A percentile compares a stretch with the other conserved stretches of the same genome.
Evolutionary conservation across 2,113 vertebrate genomes (phyloP).

Genomic region (Mungos mungo): DNA sequence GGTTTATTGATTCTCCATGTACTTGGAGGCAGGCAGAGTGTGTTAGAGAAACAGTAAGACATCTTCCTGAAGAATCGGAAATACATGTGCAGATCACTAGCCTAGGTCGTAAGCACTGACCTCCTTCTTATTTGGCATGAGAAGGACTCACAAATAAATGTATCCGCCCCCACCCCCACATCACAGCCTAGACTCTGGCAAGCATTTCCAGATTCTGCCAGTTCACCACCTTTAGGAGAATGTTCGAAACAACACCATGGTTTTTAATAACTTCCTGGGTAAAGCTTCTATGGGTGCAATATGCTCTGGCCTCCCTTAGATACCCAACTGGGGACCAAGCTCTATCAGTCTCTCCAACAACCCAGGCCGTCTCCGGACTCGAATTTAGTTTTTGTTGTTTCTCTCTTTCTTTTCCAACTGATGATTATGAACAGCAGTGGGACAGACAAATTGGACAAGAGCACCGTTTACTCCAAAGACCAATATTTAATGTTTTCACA

Average conservation of each 20-base stretch:
- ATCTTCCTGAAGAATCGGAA: not conserved
- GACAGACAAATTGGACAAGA: not conserved
- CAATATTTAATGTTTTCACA: not conserved
- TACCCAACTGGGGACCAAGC: not conserved
- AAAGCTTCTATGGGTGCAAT: conserved; percentile 7
- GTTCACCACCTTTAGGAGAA: not conserved
- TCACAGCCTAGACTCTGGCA: not conserved
- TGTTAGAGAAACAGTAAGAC: not conserved
- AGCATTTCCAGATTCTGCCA: not conserved
- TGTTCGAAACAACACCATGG: not conserved
- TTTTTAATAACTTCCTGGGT: conserved; percentile 19
- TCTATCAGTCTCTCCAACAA: not conserved
- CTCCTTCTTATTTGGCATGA: not conserved
- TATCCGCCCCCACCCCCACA: not conserved
- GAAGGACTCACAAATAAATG: conserved; percentile 16
- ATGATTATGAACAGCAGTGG: not conserved
- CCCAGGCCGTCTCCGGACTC: not conserved
- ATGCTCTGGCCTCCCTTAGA: not conserved
- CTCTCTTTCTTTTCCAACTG: not conserved
- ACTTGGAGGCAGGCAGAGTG: not conserved
- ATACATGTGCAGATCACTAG: conserved; percentile 9
- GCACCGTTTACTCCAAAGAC: conserved; percentile 5
- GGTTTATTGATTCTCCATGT: not conserved
- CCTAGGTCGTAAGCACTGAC: not conserved
- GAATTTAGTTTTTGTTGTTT: conserved; percentile 2